phyloP scores from a whole-genome alignment of 2,888 invertebrate genomes.

The Micoletzkya japonica region DNA sequence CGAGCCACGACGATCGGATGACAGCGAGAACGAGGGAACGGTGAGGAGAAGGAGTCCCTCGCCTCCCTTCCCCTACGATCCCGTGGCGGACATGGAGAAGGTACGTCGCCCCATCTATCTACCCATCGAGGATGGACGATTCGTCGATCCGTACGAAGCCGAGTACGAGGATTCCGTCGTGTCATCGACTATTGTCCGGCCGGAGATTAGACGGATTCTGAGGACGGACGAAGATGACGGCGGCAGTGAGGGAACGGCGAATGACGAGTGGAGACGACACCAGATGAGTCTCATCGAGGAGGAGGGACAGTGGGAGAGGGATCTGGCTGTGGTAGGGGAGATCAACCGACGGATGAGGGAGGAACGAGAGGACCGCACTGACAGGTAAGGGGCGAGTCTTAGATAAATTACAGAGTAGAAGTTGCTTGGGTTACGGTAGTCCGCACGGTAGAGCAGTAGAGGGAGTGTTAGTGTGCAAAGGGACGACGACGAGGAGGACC shows the following conservation, averaged over 20 bases:
- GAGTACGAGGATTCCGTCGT: conserved; percentile 26
- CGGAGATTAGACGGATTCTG: conserved; percentile 20
- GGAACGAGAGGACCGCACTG: too few relatives aligned
- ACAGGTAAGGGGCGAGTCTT: neutral
- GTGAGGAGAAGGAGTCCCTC: neutral
- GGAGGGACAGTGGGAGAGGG: conserved; percentile 26
- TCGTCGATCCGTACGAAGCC: neutral
- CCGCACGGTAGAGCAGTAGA: neutral
- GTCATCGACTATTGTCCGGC: conserved; percentile 11
- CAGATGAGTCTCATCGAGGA: conserved; percentile 9
- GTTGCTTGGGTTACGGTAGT: neutral
- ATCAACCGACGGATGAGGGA: conserved; percentile 23
- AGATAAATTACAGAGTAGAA: neutral
- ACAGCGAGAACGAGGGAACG: neutral
- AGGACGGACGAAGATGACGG: conserved; percentile 13
- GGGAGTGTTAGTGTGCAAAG: neutral
- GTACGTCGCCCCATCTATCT: conserved; percentile 13
- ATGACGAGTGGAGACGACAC: conserved; percentile 12
- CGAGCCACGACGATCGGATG: conserved; percentile 36
- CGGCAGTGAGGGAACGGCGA: conserved; percentile 17
- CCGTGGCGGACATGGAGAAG: neutral
- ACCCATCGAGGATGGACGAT: conserved; percentile 7
- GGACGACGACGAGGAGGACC: conserved; percentile 46
- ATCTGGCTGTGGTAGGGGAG: conserved; percentile 26
- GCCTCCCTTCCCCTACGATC: neutral